Base-by-base conservation (phyloP, 1,140 invertebrate species). In the Euura saliciscinereae region DNA sequence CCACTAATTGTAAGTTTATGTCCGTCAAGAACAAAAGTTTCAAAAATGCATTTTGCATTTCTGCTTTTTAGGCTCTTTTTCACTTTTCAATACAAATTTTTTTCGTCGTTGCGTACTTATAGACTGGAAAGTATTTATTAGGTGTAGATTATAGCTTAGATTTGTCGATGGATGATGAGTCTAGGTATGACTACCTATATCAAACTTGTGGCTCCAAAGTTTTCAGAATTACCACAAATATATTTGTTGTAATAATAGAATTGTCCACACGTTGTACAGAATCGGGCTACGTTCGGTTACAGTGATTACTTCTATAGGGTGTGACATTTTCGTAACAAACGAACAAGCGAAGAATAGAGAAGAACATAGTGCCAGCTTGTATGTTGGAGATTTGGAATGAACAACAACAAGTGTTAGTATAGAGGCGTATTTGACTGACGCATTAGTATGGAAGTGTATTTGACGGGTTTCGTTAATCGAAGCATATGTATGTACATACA, bases 101-200 rank as follows among this genome's bases (percentile, higher is more conserved):
- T 70, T 75, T 79, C 75, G 74, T 80, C 76, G 68, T 76, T 77
- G 76, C 78, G 84, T 86, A 85, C 85, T 86, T 86, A 85, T 84
- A 79, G 70, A 82, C 84, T 84, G 77, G 83, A 82, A 83, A 85
- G 84, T 85, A 86, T 86, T 86, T 78, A 71, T 71, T 84, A 85
- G 76, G 73, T 75, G 66, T 85, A 84, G 74, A 68, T 74, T 42
- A 78, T 78, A 71, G 13, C 28, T 28, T 28, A 51, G 67, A 68
- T 77, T 72, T 75, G 74, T 78, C 72, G 71, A 68, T 76, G 74
- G 44, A 73, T 45, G 44, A 65, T 84, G 82, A 79, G 76, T 76
- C 83, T 73, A 78, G 76, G 71, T 78, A 78, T 76, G 79, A 81
- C 73, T 45, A 59, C 51, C 51, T 59, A 59, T 59, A 6, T 59